Conservation (phyloP, 2,797 vertebrate genomes). For the Myotis vivesi region DNA sequence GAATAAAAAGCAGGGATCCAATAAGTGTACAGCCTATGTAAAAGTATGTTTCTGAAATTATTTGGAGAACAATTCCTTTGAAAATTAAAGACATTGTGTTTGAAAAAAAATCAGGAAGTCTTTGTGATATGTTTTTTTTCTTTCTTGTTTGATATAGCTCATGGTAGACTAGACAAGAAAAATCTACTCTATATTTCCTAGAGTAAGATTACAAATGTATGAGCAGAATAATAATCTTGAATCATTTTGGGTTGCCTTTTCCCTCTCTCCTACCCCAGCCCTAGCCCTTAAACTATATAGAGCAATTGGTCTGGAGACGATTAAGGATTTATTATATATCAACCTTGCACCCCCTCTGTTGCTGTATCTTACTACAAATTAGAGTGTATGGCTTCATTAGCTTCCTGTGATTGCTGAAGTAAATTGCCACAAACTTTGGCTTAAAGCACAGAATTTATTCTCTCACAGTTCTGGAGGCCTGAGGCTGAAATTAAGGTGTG, state of each 20-base stretch:
- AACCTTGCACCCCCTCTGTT: not conserved
- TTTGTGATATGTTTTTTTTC: not conserved
- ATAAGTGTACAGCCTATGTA: not conserved
- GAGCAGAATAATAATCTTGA: not conserved
- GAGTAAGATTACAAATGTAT: not conserved
- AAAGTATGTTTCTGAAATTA: not conserved
- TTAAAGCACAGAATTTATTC: not conserved
- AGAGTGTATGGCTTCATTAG: not conserved
- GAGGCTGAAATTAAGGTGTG: not conserved
- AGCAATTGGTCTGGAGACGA: not conserved
- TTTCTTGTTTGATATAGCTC: constrained; percentile 16
- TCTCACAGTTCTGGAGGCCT: not conserved
- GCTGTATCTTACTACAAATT: not conserved
- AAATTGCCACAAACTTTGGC: not conserved
- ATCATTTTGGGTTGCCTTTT: not conserved
- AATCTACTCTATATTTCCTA: not conserved
- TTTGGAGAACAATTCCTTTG: not conserved
- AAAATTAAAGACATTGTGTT: not conserved
- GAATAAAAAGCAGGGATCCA: not conserved
- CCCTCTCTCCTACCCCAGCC: not conserved
- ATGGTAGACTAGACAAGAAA: not conserved
- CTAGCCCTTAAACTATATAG: not conserved
- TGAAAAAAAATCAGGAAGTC: not conserved
- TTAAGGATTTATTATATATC: not conserved
- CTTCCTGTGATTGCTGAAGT: not conserved